phyloP scores from a whole-genome alignment of 23 tunicate species.

The Botrylloides violaceus region DNA sequence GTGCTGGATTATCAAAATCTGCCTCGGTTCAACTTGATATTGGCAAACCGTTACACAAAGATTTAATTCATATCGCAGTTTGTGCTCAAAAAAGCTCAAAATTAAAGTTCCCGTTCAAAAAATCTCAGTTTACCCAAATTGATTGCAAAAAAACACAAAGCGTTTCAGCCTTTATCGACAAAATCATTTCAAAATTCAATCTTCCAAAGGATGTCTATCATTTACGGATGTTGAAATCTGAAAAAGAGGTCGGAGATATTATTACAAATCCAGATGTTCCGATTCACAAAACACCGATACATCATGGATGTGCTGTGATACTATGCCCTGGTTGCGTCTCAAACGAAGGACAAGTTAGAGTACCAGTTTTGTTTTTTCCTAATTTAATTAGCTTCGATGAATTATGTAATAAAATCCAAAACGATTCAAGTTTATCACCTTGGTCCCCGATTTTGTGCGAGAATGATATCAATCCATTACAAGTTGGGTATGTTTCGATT shows the following conservation, averaged over 20 bases:
- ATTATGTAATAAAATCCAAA: background rate
- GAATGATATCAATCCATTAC: background rate
- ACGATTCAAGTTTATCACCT: background rate
- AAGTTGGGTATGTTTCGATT: background rate
- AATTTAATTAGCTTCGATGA: background rate
- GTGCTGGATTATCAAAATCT: slow-evolving; percentile 3
- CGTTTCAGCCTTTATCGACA: slow-evolving; percentile 2
- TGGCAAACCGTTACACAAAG: background rate
- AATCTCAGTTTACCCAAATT: background rate
- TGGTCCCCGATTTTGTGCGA: slow-evolving; percentile 12
- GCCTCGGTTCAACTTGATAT: slow-evolving; percentile 5
- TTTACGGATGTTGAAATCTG: slow-evolving; percentile 11
- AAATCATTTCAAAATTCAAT: background rate
- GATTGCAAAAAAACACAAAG: background rate
- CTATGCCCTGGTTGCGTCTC: slow-evolving; percentile 8
- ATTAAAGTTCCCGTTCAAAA: slow-evolving; percentile 14
- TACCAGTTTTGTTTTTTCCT: slow-evolving; percentile 20
- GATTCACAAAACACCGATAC: slow-evolving; percentile 1
- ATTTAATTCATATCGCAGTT: slow-evolving; percentile 4
- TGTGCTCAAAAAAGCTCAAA: slow-evolving; percentile 13
- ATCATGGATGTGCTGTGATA: slow-evolving; percentile 13
- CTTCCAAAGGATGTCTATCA: background rate
- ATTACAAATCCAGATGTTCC: background rate
- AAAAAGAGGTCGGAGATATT: slow-evolving; percentile 22
- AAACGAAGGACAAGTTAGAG: slow-evolving; percentile 14